Base-by-base conservation (phyloP, 2,113 vertebrate genomes). In the Taurulus bubalis region DNA sequence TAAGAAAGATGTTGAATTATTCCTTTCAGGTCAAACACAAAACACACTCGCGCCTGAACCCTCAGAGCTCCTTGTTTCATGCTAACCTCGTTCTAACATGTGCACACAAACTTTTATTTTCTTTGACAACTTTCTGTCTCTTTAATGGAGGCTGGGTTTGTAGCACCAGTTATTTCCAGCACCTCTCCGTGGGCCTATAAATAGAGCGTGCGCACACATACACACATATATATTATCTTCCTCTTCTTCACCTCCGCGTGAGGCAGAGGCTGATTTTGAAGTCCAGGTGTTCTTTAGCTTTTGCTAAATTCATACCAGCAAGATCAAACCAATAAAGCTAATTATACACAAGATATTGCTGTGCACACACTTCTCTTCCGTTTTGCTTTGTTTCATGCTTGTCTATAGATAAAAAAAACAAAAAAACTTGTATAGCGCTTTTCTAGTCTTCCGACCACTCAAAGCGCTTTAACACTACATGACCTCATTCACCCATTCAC, bases 151-250 rank as follows among this genome's bases (percentile, higher is more conserved):
- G 67, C 45, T 71, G 59, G 60, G 56, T 85, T 59, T 78, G 80
- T 74, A 64, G 60, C 75, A 55, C 49, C 76, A 82, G 74, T 75
- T 86, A 88, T 92, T 90, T 89, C 71, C 60, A 83, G 79, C 88
- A 89, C 77, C 85, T 87, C 88, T 86, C 81, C 40, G 79, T 38
- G 69, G 77, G 71, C 36, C 83, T 90, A 89, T 85, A 84, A 90
- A 92, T 91, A 91, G 87, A 79, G 8, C 71, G n/a, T n/a, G 45
- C 75, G 36, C n/a, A 40, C 56, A 30, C 55, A 26, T 36, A 56
- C 22, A 47, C 18, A 40, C 20, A 11, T 49, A 24, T 36, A 56
- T 14, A 47, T 38, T 42, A 77, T 67, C 18, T 59, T 67, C 66
- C 60, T 79, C 47, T n/a, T 82, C 77, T 78, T 84, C 72, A 87